A percentile compares a stretch with the other conserved stretches of the same genome.
Conservation (phyloP, 2,888 invertebrate genomes). For the Desoria tigrina region DNA sequence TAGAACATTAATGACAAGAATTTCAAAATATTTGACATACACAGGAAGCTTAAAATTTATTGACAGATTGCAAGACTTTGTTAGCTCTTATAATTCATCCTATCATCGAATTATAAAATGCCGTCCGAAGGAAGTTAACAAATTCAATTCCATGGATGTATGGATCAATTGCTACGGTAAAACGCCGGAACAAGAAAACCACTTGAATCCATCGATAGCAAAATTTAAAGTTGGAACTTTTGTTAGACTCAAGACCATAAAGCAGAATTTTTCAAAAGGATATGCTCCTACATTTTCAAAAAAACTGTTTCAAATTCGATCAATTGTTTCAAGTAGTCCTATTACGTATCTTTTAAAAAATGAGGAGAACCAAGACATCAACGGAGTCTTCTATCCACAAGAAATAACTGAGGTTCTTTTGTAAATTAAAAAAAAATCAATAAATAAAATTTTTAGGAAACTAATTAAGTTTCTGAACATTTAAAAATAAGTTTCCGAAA, state of each 20-base stretch:
- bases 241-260: constrained; percentile 20
- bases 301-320: constrained; percentile 13
- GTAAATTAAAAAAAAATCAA: no score
- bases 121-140: constrained; percentile 19
- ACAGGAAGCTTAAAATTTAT: constrained; percentile 21
- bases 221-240: constrained; percentile 24
- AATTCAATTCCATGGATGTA: constrained; percentile 24
- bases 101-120: constrained; percentile 26
- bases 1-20: constrained; percentile 23
- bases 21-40: constrained; percentile 15
- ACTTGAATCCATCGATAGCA: not conserved
- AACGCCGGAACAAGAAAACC: no score
- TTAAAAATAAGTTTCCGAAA: no score
- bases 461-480: no score
- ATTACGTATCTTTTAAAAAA: constrained; percentile 17
- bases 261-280: constrained; percentile 18
- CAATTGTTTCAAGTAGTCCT: constrained; percentile 19
- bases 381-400: constrained; percentile 24
- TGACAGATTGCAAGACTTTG: constrained; percentile 21
- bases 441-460: no score
- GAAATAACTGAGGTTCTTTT: constrained; percentile 18
- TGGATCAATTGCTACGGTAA: constrained; percentile 34
- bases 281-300: constrained; percentile 1
- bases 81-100: constrained; percentile 23
- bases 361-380: not conserved